A percentile compares a stretch with the other conserved stretches of the same genome.
phyloP scores from a whole-genome alignment of 2,797 vertebrate species.

The Adrianichthys oophorus region DNA sequence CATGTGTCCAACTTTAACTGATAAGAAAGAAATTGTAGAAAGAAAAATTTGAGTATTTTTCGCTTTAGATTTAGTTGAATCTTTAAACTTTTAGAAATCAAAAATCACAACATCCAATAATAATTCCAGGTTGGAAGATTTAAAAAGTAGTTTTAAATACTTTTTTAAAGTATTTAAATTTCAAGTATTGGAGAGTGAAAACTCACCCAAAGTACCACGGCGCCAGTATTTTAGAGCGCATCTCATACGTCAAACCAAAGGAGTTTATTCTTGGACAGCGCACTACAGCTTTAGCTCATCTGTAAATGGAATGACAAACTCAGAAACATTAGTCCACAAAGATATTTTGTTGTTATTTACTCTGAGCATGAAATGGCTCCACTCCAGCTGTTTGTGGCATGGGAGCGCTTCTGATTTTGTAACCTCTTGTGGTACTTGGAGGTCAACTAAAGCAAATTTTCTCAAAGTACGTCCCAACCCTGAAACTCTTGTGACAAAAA shows the following conservation, averaged over 20 bases:
- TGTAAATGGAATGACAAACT: constrained; percentile 57
- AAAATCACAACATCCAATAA: neutral
- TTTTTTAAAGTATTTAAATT: too few species aligned
- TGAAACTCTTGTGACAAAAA: constrained; percentile 34
- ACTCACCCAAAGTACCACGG: too few species aligned
- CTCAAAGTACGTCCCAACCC: constrained; percentile 39
- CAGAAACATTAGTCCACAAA: constrained; percentile 50
- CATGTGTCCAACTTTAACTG: too few species aligned
- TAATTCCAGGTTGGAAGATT: neutral
- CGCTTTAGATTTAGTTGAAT: too few species aligned
- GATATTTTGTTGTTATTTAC: constrained; percentile 64
- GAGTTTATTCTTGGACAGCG: constrained; percentile 38
- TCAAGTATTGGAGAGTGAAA: too few species aligned
- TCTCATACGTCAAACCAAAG: constrained; percentile 38
- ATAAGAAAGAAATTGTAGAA: too few species aligned
- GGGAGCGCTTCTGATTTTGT: constrained; percentile 48
- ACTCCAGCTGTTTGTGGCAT: constrained; percentile 61
- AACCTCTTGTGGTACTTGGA: constrained; percentile 52
- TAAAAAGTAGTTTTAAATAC: too few species aligned
- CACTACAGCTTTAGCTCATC: constrained; percentile 48
- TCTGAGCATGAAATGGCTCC: constrained; percentile 55
- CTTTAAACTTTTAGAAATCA: neutral
- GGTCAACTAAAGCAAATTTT: constrained; percentile 43
- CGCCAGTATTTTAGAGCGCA: constrained; percentile 42
- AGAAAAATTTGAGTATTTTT: too few species aligned